phyloP scores from a whole-genome alignment of 2,888 invertebrate species.

The Acanthopleura granulata region DNA sequence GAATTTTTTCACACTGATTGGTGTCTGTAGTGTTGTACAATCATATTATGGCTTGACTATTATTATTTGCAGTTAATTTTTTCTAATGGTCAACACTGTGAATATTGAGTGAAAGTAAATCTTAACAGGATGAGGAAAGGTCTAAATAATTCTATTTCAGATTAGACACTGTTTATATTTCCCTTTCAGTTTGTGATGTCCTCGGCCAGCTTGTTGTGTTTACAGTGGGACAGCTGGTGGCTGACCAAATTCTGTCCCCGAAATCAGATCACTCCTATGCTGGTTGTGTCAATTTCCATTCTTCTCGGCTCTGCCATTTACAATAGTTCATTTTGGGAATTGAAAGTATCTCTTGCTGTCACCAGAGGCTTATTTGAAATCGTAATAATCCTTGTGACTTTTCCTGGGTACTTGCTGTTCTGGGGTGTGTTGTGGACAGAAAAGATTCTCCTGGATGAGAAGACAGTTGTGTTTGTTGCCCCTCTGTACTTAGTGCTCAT shows the following conservation, averaged over 20 bases:
- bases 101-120: too few relatives aligned
- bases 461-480: conserved; percentile 13
- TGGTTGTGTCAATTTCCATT: conserved; percentile 14
- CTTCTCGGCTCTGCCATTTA: conserved; percentile 17
- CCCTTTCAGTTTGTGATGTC: conserved; percentile 21
- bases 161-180: not conserved
- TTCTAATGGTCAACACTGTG: too few relatives aligned
- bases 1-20: too few relatives aligned
- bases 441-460: conserved; percentile 18
- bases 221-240: conserved; percentile 20
- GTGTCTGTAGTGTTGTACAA: too few relatives aligned
- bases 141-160: not conserved
- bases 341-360: not conserved
- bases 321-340: conserved; percentile 21
- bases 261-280: conserved; percentile 23
- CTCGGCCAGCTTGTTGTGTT: conserved; percentile 21
- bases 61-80: too few relatives aligned
- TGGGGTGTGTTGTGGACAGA: conserved; percentile 14
- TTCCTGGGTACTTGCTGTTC: conserved; percentile 3
- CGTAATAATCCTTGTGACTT: not conserved
- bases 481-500: conserved; percentile 20
- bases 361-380: conserved; percentile 23
- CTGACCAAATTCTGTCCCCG: conserved; percentile 4
- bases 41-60: too few relatives aligned
- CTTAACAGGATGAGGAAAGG: too few relatives aligned